Evolutionary conservation across 2,113 vertebrate species (phyloP), one percentile per base, ranked within the genome.

Genomic region (Pluvialis apricaria): DNA sequence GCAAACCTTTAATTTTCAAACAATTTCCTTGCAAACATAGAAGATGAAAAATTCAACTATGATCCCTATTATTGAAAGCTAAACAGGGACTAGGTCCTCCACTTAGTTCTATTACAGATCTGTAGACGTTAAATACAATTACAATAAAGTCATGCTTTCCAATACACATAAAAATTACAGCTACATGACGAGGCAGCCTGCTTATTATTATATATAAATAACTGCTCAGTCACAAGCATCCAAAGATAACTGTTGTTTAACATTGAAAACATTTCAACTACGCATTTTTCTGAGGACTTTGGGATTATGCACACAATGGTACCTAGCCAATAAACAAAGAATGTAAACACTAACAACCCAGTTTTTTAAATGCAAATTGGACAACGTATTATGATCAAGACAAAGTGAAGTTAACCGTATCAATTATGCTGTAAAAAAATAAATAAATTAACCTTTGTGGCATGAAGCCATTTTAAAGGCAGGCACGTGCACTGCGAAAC

Each of bases 1-100:
- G 92, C 82, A 92, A 96, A 92, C 55, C 52, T 98, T 98, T 96
- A 97, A 96, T 97, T 97, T 96, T 68, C 62, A 82, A 85, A 72
- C 4, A 0, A 81, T 76, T 88, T 96, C 31, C 95, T 82, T 87
- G 61, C 85, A 95, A 97, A 90, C 76, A 93, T 0, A 91, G 49
- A 88, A 82, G 69, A 91, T 69, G 61, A 90, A 71, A 92, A 95
- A 79, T 55, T 86, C 47, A 94, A 19, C 93, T 69, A 11, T 55
- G 78, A 96, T 75, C 85, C 28, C 65, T 77, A 0, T 13, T 86
- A 19, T 0, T 44, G 49, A 92, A 93, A 96, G 54, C 49, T 72
- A 77, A 75, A 64, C 24, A 92, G 66, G 92, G 72, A 84, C 52
- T 8, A 78, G n/a, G 79, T 84, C 64, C 82, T 97, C 71, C 72